These are phyloP conservation scores for Orchesellides sinensis DNA, from an alignment of 2,888 invertebrate species.

Conservation along the genomic window DNA sequence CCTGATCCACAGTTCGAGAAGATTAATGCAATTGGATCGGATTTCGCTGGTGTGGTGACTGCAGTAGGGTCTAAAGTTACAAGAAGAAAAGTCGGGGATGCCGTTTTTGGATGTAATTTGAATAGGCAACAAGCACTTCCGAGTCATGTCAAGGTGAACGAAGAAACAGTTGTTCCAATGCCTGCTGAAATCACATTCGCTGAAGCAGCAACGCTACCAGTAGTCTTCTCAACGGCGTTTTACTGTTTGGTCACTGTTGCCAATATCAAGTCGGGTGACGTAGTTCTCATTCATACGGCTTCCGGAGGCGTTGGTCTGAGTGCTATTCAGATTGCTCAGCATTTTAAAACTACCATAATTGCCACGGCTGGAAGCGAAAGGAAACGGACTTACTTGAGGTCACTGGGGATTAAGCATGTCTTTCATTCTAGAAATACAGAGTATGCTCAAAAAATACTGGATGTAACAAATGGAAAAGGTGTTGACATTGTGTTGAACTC, in stretches of 20 bases:
- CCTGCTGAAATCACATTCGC: conserved; percentile 22
- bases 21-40: conserved; percentile 33
- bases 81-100: conserved; percentile 41
- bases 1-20: conserved; percentile 43
- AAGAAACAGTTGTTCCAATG: background rate
- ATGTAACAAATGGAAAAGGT: conserved; percentile 33
- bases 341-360: conserved; percentile 36
- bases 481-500: conserved; percentile 57
- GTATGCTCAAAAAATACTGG: conserved; percentile 35
- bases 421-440: conserved; percentile 60
- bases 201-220: conserved; percentile 36
- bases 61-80: conserved; percentile 38
- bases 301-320: conserved; percentile 61
- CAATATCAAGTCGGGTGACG: conserved; percentile 24
- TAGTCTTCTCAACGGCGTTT: conserved; percentile 31
- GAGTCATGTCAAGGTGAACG: conserved; percentile 23
- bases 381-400: conserved; percentile 48
- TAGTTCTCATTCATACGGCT: conserved; percentile 57
- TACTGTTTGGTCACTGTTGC: conserved; percentile 32
- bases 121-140: conserved; percentile 11
- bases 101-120: conserved; percentile 32
- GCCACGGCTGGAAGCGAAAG: conserved; percentile 60
- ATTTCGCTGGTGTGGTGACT: conserved; percentile 29
- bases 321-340: conserved; percentile 57
- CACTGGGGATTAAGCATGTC: conserved; percentile 49